Conservation (phyloP, 1,140 invertebrate species). For the Trachymyrmex cornetzi region DNA sequence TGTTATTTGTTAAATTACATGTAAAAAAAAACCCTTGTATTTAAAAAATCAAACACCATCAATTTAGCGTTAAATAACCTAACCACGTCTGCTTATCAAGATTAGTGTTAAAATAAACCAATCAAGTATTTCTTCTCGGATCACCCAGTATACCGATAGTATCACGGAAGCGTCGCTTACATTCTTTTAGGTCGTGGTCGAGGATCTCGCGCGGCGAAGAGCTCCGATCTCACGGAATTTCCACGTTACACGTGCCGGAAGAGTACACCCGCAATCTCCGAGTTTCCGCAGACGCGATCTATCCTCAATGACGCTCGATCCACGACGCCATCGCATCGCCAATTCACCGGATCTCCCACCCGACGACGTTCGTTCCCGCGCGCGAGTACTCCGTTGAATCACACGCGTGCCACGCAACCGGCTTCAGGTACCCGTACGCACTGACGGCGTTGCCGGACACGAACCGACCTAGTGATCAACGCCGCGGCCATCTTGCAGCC, state of each 20-base stretch:
- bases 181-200: background rate
- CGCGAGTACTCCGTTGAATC: background rate
- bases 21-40: background rate
- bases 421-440: background rate
- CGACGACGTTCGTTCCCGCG: background rate
- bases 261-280: background rate
- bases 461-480: conserved; percentile 48
- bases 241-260: background rate
- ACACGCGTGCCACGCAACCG: conserved; percentile 21
- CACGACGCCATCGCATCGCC: conserved; percentile 5
- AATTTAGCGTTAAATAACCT: background rate
- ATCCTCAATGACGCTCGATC: conserved; percentile 23
- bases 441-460: conserved; percentile 59
- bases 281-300: conserved; percentile 9
- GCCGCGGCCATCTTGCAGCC: conserved; percentile 68
- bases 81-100: background rate
- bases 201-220: background rate
- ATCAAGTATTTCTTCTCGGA: background rate
- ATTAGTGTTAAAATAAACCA: background rate
- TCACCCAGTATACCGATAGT: background rate
- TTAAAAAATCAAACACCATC: background rate
- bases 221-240: background rate
- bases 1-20: background rate
- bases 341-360: no score
- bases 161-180: background rate